These are phyloP conservation scores for Tyrophagus putrescentiae DNA, from an alignment of 1,140 invertebrate species.

Conservation along the genomic window DNA sequence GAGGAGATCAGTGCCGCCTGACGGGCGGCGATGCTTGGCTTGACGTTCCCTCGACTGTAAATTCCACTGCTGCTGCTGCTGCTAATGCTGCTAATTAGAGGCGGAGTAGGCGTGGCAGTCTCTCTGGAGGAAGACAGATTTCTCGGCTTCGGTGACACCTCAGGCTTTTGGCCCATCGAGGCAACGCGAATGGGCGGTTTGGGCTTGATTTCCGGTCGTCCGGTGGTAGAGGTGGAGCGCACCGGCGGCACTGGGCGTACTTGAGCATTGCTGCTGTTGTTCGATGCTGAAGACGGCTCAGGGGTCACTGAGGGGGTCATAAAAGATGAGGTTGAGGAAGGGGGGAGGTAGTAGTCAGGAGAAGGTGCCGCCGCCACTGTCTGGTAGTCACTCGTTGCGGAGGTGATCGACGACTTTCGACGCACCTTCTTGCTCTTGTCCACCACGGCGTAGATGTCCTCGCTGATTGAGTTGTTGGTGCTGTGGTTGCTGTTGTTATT, in stretches of 20 bases:
- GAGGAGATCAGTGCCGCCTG: not conserved
- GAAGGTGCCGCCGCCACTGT: too few species aligned
- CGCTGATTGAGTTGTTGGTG: too few species aligned
- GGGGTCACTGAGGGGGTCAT: too few species aligned
- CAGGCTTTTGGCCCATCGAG: constrained; percentile 6
- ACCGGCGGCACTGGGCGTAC: constrained; percentile 8
- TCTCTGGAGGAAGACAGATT: not conserved
- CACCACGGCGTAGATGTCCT: constrained; percentile 5
- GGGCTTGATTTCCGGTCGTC: not conserved
- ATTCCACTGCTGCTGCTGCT: too few species aligned
- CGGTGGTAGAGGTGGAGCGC: not conserved
- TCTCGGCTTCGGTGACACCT: constrained; percentile 9
- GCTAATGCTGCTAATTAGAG: not conserved
- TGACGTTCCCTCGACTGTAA: not conserved
- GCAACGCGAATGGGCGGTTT: not conserved
- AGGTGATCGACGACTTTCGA: not conserved
- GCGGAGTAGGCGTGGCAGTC: not conserved
- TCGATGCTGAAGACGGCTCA: too few species aligned
- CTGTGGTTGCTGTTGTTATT: too few species aligned
- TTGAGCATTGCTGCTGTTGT: too few species aligned
- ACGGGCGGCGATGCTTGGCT: constrained; percentile 1
- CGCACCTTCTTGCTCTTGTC: constrained; percentile 3
- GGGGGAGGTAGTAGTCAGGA: too few species aligned
- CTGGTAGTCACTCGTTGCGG: too few species aligned
- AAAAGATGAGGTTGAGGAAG: too few species aligned